These are phyloP conservation scores for Pseudomyrmex gracilis DNA, from an alignment of 1,140 invertebrate species.

Conservation along the genomic window DNA sequence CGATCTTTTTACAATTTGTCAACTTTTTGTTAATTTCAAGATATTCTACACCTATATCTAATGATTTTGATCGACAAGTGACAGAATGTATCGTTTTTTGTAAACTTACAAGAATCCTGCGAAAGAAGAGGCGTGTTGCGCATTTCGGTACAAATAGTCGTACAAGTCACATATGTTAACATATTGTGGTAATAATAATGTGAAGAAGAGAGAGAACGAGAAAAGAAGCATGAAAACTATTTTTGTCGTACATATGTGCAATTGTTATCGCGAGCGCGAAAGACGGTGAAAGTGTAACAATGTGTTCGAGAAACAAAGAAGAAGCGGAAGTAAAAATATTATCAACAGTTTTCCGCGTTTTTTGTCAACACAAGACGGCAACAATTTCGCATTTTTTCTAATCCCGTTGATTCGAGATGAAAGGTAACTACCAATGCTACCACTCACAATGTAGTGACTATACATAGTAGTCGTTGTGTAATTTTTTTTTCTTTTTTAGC, in stretches of 20 bases:
- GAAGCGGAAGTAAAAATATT: slow-evolving; percentile 13
- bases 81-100: background rate
- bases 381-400: slow-evolving; percentile 62
- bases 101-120: background rate
- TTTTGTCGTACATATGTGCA: slow-evolving; percentile 17
- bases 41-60: background rate
- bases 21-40: no score
- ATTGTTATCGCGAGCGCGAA: slow-evolving; percentile 13
- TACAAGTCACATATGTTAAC: slow-evolving; percentile 21
- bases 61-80: slow-evolving; percentile 58
- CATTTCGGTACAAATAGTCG: slow-evolving; percentile 12
- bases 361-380: slow-evolving; percentile 21
- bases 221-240: slow-evolving; percentile 15
- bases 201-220: background rate
- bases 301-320: slow-evolving; percentile 33
- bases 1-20: no score
- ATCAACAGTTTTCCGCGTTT: slow-evolving; percentile 45
- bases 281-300: slow-evolving; percentile 35
- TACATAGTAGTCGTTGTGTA: slow-evolving; percentile 71
- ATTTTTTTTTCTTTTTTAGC: slow-evolving; percentile 63
- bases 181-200: slow-evolving; percentile 16
- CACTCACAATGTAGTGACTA: slow-evolving; percentile 74
- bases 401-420: slow-evolving; percentile 72
- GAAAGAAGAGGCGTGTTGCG: background rate
- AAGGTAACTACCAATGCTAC: slow-evolving; percentile 82